Base-by-base conservation (phyloP, 2,797 vertebrate species). In the Carapus acus region DNA sequence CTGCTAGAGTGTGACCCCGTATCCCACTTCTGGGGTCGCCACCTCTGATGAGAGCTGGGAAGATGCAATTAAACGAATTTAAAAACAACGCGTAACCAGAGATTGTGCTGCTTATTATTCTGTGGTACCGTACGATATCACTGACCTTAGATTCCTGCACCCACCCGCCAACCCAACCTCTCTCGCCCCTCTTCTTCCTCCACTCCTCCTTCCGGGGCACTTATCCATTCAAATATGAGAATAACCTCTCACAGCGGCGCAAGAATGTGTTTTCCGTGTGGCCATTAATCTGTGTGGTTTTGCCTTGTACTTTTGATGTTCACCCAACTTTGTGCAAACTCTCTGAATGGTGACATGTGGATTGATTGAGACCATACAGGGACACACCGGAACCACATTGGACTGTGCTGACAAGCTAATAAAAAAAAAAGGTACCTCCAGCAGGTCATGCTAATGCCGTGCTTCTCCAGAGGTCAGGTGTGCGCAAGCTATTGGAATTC, bases 51-150 rank as follows among this genome's bases (percentile, higher is more conserved):
- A 86, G 83, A 82, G 80, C 74, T 20, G 56, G 73, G 73, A 83
- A 85, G 83, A 88, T 85, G 80, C 84, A 87, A 89, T 88, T 88
- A 88, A 88, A 87, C 83, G 70, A 79, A 82, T 85, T 86, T 82
- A 76, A 85, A 86, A 89, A 86, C 82, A 83, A 83, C 82, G 62
- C 80, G 71, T 73, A 81, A 83, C 79, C 61, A 82, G 65, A 77
- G 71, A 77, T 73, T 78, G 65, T 67, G 69, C 53, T 69, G 71
- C 80, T 81, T 82, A 84, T 83, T 85, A 83, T 81, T 71, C 80
- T 46, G 48, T 58, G 69, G 71, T 63, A 63, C 69, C 57, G 65
- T 50, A 54, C 71, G 62, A 73, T 77, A 78, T 66, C 58, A 61
- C 38, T 75, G 75, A 83, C 80, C 82, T 76, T 22, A 73, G 60